Conservation (phyloP, 2,888 invertebrate genomes). For the Caenorhabditis imperialis region DNA sequence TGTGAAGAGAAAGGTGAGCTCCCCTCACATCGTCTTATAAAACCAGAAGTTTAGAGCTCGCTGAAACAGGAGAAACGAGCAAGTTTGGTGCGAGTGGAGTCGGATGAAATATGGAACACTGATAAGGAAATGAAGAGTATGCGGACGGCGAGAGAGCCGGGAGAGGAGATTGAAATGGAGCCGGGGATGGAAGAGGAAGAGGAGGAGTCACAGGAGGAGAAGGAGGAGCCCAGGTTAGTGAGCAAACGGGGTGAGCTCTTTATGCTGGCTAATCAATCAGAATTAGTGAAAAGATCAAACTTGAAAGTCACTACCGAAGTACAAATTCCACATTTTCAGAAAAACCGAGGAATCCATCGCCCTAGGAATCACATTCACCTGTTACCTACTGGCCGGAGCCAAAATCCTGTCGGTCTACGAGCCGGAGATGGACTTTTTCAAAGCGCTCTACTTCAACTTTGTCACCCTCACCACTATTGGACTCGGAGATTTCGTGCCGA, state of each 20-base stretch:
- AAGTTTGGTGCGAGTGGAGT: too few species aligned
- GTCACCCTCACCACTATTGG: constrained; percentile 74
- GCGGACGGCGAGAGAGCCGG: constrained; percentile 46
- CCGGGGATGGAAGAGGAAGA: constrained; percentile 44
- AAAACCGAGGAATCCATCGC: constrained; percentile 68
- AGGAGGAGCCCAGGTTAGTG: constrained; percentile 31
- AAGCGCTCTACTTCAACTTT: constrained; percentile 76
- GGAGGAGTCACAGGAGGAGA: constrained; percentile 37
- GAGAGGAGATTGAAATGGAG: constrained; percentile 32
- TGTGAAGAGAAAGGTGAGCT: not conserved
- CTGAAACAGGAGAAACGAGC: too few species aligned
- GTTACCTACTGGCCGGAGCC: constrained; percentile 71
- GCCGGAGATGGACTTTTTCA: constrained; percentile 76
- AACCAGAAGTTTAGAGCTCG: too few species aligned
- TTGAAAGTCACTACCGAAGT: too few species aligned
- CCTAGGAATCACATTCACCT: constrained; percentile 65
- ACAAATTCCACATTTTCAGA: too few species aligned
- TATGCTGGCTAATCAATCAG: too few species aligned
- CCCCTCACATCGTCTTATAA: too few species aligned
- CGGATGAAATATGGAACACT: constrained; percentile 16
- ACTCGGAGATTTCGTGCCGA: constrained; percentile 75
- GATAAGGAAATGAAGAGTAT: constrained; percentile 39
- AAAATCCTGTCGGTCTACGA: constrained; percentile 72
- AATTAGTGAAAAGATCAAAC: too few species aligned
- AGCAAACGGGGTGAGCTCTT: not conserved